A percentile compares a stretch with the other conserved stretches of the same genome.
phyloP scores from a whole-genome alignment of 1,140 invertebrate genomes.

The Panagrolaimus sp. region DNA sequence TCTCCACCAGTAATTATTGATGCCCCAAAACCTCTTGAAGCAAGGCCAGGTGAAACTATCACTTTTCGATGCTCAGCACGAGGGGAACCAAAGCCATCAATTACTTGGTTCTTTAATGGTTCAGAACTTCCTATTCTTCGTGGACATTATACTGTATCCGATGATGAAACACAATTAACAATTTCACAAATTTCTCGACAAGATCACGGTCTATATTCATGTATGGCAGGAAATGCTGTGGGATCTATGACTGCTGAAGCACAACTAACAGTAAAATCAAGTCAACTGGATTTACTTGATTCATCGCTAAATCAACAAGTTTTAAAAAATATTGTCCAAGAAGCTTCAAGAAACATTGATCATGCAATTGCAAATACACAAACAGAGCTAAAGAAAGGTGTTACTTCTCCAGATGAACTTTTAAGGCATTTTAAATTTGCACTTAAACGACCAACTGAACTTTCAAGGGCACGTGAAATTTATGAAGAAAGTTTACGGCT shows the following conservation, averaged over 20 bases:
- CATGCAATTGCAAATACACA: constrained; percentile 46
- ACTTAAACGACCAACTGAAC: constrained; percentile 48
- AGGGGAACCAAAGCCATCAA: constrained; percentile 43
- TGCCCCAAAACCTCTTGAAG: constrained; percentile 27
- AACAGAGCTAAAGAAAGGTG: constrained; percentile 33
- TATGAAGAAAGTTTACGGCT: constrained; percentile 54
- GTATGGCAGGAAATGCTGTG: constrained; percentile 54
- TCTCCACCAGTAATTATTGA: constrained; percentile 41
- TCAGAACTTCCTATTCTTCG: constrained; percentile 46
- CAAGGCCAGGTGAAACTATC: constrained; percentile 26
- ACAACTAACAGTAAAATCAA: constrained; percentile 28
- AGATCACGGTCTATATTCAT: constrained; percentile 49
- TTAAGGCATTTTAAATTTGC: constrained; percentile 53
- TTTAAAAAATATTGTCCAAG: constrained; percentile 45
- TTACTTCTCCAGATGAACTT: constrained; percentile 41
- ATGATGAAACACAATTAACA: constrained; percentile 48
- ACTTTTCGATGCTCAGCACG: constrained; percentile 32
- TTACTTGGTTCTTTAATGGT: constrained; percentile 56
- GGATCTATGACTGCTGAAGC: constrained; percentile 53
- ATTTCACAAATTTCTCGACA: constrained; percentile 34
- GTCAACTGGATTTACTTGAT: constrained; percentile 44
- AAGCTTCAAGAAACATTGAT: constrained; percentile 53
- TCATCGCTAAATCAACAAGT: constrained; percentile 31
- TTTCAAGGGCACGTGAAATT: constrained; percentile 52
- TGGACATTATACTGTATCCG: constrained; percentile 45